These are phyloP conservation scores for Pentamera pediparva DNA, from an alignment of 53 echinoderm and acorn worm genomes.

Conservation along the genomic window DNA sequence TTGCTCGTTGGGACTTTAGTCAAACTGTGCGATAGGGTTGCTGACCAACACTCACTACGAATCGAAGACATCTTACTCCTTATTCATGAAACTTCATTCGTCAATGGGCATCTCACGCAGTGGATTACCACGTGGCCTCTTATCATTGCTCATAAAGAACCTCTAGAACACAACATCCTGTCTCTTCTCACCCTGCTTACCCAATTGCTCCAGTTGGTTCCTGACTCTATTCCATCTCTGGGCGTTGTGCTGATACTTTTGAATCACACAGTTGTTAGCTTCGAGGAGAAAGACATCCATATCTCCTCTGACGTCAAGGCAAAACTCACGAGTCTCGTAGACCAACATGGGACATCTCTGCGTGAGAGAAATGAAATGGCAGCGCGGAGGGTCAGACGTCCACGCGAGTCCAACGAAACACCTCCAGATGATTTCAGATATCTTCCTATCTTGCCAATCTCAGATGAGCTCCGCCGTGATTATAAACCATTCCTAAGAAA, in stretches of 20 bases:
- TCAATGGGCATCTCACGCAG: neutral
- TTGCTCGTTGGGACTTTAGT: neutral
- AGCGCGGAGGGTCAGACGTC: neutral
- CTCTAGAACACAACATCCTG: neutral
- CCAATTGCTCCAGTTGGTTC: conserved; percentile 8
- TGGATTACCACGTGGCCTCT: conserved; percentile 5
- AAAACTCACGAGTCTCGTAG: neutral
- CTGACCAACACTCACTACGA: neutral
- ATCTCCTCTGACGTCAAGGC: neutral
- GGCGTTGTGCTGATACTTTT: conserved; percentile 31
- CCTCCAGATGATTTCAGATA: conserved; percentile 61
- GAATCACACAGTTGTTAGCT: neutral
- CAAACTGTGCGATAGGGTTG: neutral
- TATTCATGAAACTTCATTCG: neutral
- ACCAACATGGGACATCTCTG: neutral
- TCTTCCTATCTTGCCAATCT: conserved; percentile 44
- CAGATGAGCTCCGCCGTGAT: conserved; percentile 26
- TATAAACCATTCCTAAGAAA: conserved; percentile 54
- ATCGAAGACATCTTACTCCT: neutral
- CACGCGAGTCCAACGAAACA: neutral
- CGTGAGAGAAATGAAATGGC: neutral
- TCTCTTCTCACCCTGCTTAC: neutral
- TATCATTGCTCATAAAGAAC: neutral
- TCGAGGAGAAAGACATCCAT: neutral
- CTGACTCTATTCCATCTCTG: neutral